These are phyloP conservation scores for Drosophila virilis DNA, from an alignment of 1,140 invertebrate species.

Conservation along the genomic window DNA sequence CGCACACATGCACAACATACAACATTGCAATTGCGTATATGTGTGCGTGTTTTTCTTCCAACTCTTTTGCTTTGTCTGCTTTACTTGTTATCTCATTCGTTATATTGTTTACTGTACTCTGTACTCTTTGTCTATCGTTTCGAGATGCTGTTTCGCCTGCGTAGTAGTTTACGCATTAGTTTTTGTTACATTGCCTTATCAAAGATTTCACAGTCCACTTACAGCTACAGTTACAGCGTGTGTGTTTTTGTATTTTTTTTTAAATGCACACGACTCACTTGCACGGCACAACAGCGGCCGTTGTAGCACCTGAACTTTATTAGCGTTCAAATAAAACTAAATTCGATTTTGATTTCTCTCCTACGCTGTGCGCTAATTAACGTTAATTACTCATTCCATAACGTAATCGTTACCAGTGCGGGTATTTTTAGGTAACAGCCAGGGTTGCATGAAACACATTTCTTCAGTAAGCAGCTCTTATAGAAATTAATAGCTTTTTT, in stretches of 20 bases:
- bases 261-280: constrained; percentile 28
- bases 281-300: background rate
- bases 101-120: constrained; percentile 69
- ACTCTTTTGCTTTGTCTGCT: constrained; percentile 67
- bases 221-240: constrained; percentile 49
- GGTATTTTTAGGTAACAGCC: constrained; percentile 1
- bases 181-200: constrained; percentile 51
- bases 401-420: constrained; percentile 4
- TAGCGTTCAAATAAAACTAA: constrained; percentile 61
- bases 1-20: constrained; percentile 1
- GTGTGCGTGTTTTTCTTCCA: constrained; percentile 24
- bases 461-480: background rate
- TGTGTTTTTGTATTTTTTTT: constrained; percentile 1
- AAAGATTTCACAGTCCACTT: constrained; percentile 61
- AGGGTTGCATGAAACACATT: constrained; percentile 6
- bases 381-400: constrained; percentile 35
- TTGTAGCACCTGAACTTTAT: constrained; percentile 55
- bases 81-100: constrained; percentile 59
- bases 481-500: background rate
- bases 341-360: constrained; percentile 64
- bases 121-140: constrained; percentile 66
- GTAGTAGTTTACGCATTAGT: constrained; percentile 43
- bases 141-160: constrained; percentile 16
- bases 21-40: constrained; percentile 14
- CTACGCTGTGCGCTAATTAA: constrained; percentile 64